Conservation (phyloP, 2,888 invertebrate species). For the Odontocerum albicorne region DNA sequence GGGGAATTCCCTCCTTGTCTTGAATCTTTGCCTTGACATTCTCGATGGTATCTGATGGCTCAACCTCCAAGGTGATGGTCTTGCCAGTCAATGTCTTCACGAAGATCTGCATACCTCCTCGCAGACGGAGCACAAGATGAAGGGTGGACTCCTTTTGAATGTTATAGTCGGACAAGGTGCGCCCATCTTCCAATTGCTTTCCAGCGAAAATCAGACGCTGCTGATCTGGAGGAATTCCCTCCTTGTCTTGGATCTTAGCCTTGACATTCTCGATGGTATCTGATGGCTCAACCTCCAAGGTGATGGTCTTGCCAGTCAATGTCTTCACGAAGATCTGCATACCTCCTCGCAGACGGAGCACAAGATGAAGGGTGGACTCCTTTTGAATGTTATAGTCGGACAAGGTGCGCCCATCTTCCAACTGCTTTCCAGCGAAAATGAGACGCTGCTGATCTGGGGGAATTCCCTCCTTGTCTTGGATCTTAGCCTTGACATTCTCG, state of each 20-base stretch:
- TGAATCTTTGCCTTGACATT: conserved; percentile 57
- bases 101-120: conserved; percentile 69
- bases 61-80: conserved; percentile 59
- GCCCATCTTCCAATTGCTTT: conserved; percentile 59
- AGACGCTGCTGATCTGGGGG: too few relatives aligned
- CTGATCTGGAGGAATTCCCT: conserved; percentile 59
- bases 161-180: conserved; percentile 61
- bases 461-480: too few relatives aligned
- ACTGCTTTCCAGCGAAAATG: too few relatives aligned
- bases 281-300: conserved; percentile 58
- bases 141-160: conserved; percentile 60
- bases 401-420: too few relatives aligned
- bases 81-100: conserved; percentile 61
- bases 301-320: conserved; percentile 59
- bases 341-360: conserved; percentile 90
- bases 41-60: conserved; percentile 45
- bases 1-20: conserved; percentile 60
- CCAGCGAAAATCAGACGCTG: conserved; percentile 60
- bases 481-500: too few relatives aligned
- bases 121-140: conserved; percentile 53
- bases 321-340: conserved; percentile 67
- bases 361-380: conserved; percentile 87
- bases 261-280: conserved; percentile 63
- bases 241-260: conserved; percentile 55
- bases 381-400: conserved; percentile 61